Base-by-base conservation (phyloP, 1,140 invertebrate genomes). In the Pectinophora gossypiella region DNA sequence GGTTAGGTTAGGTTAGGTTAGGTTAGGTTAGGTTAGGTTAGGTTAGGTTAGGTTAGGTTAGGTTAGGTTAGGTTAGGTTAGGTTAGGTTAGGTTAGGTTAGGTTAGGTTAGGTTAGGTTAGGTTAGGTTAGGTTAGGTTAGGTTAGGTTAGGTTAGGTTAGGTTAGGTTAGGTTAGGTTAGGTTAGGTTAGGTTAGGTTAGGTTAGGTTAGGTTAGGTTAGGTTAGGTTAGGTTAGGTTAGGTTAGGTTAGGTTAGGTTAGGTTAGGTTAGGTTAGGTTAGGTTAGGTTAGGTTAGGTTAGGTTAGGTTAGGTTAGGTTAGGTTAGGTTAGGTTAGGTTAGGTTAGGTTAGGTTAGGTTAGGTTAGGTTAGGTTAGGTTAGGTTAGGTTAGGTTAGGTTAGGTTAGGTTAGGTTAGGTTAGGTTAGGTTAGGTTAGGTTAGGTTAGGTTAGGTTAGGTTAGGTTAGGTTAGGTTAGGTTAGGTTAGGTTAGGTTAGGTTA, bases 401-500 rank as follows among this genome's bases (percentile, higher is more conserved):
- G 50, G 50, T 51, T 51, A 51, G 50, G 51, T 53, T 53, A 53
- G 51, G 51, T 53, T 53, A 47, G 51, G 51, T 51, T 51, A 45
- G 50, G 50, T 53, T 53, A 53, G 51, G 51, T 40, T 20, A 47
- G 32, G 35, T 43, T 32, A 49, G 46, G 46, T 44, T 44, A 48
- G 46, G 46, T 35, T 36, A 45, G 47, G 53, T 19, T 20, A 44
- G 46, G 53, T 35, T 36, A 55, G 47, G 47, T 21, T 21, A 49
- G 42, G 47, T 21, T 19, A 50, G 48, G n/a, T n/a, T n/a, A n/a
- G n/a, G n/a, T n/a, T n/a, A 23, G 22, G 22, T 23, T 23, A 23
- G 22, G 22, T 40, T 19, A 13, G 44, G 51, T 53, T 53, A 53
- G 51, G 51, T 47, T 53, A 47, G 43, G 51, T 51, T 51, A 51